Evolutionary conservation across 2,113 vertebrate genomes (phyloP).

Genomic region (Micronycteris hirsuta): DNA sequence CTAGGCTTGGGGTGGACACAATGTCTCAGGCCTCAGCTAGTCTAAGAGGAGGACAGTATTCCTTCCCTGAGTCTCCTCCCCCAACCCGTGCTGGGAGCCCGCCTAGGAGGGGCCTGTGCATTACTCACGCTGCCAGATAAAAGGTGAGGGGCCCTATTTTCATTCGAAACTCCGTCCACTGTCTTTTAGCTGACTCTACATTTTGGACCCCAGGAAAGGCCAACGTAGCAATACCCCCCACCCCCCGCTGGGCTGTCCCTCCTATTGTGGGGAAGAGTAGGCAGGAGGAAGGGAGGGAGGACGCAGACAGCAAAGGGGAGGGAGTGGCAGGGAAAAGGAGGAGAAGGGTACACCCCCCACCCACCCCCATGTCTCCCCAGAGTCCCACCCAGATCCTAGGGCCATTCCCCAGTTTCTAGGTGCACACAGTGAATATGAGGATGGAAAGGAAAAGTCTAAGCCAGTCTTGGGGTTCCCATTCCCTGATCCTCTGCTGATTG

Average conservation of each 20-base stretch:
- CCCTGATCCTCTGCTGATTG: not conserved
- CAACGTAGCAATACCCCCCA: not conserved
- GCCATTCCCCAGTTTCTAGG: not conserved
- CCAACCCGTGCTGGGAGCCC: not conserved
- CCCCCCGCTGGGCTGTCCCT: not conserved
- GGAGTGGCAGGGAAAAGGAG: not conserved
- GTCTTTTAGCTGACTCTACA: conserved; percentile 30
- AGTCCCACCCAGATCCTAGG: not conserved
- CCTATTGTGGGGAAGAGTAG: not conserved
- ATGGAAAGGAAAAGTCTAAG: not conserved
- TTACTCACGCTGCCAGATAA: not conserved
- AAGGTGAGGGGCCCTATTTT: not conserved
- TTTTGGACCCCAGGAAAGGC: conserved; percentile 7
- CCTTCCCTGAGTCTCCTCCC: not conserved
- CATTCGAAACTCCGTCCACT: not conserved
- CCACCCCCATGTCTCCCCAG: not conserved
- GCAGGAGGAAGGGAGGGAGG: not conserved
- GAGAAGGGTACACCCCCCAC: not conserved
- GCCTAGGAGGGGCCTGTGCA: not conserved
- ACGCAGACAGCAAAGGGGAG: not conserved
- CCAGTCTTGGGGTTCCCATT: not conserved
- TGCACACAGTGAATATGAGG: not conserved
- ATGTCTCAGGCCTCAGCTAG: not conserved
- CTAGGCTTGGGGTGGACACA: not conserved
- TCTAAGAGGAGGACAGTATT: not conserved